Conservation (phyloP, 2,888 invertebrate genomes). For the Apamea anceps region DNA sequence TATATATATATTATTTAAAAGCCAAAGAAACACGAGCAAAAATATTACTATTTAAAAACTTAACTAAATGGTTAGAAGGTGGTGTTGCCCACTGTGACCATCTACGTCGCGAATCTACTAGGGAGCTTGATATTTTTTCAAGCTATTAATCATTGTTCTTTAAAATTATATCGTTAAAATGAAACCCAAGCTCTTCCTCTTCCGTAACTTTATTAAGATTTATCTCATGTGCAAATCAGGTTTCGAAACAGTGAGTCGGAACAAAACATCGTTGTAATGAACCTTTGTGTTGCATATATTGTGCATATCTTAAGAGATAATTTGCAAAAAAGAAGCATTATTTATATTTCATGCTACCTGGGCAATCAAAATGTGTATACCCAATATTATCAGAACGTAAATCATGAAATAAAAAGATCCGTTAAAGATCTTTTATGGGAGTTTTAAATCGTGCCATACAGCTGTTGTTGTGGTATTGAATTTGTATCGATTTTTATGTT, state of each 20-base stretch:
- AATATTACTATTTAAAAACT: not conserved
- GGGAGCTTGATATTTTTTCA: slow-evolving; percentile 9
- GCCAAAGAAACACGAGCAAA: too few species aligned
- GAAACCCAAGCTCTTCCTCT: slow-evolving; percentile 60
- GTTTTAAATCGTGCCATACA: slow-evolving; percentile 24
- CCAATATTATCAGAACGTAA: slow-evolving; percentile 19
- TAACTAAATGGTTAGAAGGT: not conserved
- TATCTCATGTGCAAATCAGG: slow-evolving; percentile 61
- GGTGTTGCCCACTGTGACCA: not conserved
- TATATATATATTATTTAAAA: not conserved
- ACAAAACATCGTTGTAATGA: slow-evolving; percentile 52
- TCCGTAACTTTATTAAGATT: slow-evolving; percentile 55
- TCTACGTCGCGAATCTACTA: not conserved
- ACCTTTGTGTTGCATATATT: slow-evolving; percentile 47
- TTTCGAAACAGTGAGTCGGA: slow-evolving; percentile 55
- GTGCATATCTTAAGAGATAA: slow-evolving; percentile 35
- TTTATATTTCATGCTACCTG: slow-evolving; percentile 26
- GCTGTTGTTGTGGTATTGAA: slow-evolving; percentile 22
- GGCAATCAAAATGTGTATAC: slow-evolving; percentile 27
- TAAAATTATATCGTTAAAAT: slow-evolving; percentile 46
- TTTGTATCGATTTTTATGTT: slow-evolving; percentile 33
- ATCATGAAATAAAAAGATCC: slow-evolving; percentile 32
- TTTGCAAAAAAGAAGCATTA: slow-evolving; percentile 28
- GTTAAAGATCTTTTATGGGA: slow-evolving; percentile 21
- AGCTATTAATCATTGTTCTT: slow-evolving; percentile 37